Conservation (phyloP, 2,888 invertebrate species). For the Endotricha flammealis region DNA sequence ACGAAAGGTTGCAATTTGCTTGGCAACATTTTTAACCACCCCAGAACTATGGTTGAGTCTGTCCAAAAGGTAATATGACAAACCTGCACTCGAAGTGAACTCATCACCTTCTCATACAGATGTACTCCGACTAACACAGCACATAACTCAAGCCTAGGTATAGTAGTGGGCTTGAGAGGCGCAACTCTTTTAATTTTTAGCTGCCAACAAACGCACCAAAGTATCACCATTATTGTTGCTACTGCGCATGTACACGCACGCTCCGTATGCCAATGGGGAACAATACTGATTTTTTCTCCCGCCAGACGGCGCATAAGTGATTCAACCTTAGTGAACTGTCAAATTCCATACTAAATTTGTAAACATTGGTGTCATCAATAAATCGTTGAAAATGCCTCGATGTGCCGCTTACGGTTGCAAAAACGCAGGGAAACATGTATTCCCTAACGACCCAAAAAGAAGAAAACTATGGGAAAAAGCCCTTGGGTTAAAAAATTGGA, state of each 20-base stretch:
- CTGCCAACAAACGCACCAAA: constrained; percentile 18
- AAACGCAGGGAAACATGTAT: no score
- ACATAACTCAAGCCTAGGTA: constrained; percentile 30
- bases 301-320: no score
- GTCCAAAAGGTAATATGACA: constrained; percentile 22
- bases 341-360: no score
- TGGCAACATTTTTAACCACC: constrained; percentile 25
- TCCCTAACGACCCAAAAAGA: no score
- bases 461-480: no score
- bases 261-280: constrained; percentile 24
- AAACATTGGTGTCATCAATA: no score
- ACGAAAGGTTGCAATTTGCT: constrained; percentile 26
- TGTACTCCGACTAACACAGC: constrained; percentile 27
- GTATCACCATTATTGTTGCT: constrained; percentile 7
- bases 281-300: no score
- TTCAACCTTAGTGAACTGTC: no score
- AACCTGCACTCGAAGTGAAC: constrained; percentile 17
- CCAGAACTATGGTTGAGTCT: constrained; percentile 28
- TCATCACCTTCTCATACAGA: constrained; percentile 21
- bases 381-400: no score
- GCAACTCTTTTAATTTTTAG: constrained; percentile 22
- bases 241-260: constrained; percentile 22
- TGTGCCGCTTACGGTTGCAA: no score
- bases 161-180: constrained; percentile 21
- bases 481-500: no score